Evolutionary conservation across 1,140 invertebrate genomes (phyloP).

Genomic region (Atta cephalotes): DNA sequence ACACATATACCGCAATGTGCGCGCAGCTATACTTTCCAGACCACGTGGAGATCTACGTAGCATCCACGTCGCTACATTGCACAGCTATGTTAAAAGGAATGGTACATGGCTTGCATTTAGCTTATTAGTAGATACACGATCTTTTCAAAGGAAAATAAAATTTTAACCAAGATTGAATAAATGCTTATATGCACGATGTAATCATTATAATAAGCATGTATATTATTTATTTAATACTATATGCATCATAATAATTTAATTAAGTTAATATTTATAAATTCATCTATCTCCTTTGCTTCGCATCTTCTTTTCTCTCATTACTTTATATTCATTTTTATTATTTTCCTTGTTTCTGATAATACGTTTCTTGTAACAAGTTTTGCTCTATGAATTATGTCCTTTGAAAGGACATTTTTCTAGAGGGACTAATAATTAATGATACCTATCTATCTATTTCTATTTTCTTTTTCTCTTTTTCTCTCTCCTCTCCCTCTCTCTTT

Average conservation of each 20-base stretch:
- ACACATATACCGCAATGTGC: constrained; percentile 53
- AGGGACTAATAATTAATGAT: no score
- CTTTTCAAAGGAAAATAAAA: background rate
- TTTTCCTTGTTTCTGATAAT: no score
- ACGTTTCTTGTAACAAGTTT: no score
- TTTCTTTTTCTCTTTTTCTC: background rate
- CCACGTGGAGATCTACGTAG: constrained; percentile 45
- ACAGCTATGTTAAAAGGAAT: constrained; percentile 7
- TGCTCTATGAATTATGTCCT: no score
- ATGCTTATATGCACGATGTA: no score
- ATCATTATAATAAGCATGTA: background rate
- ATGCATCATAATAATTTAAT: background rate
- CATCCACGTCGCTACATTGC: constrained; percentile 47
- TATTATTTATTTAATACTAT: constrained; percentile 4
- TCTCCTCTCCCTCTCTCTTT: background rate
- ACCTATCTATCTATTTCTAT: no score
- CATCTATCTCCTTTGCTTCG: no score
- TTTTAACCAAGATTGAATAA: background rate
- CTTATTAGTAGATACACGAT: constrained; percentile 61
- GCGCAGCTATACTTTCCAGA: constrained; percentile 36
- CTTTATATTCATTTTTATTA: no score
- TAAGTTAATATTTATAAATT: background rate
- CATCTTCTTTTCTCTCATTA: no score
- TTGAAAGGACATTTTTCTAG: no score
- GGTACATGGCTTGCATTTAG: constrained; percentile 63